phyloP scores from a whole-genome alignment of 1,140 invertebrate species.

The Agrilus planipennis region DNA sequence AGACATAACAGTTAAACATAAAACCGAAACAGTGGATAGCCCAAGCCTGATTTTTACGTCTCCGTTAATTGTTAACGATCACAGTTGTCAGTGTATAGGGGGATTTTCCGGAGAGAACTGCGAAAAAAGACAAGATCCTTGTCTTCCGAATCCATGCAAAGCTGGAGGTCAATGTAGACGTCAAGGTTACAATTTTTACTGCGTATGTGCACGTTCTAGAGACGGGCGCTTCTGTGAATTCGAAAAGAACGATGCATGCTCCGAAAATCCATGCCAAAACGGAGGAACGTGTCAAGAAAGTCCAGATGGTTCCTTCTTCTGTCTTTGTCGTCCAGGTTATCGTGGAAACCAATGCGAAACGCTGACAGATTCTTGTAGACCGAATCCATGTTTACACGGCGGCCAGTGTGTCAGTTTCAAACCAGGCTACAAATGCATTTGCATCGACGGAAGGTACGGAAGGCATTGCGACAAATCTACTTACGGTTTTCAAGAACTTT shows the following conservation, averaged over 20 bases:
- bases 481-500: constrained; percentile 78
- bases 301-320: constrained; percentile 78
- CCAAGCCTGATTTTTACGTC: constrained; percentile 67
- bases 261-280: constrained; percentile 73
- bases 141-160: constrained; percentile 80
- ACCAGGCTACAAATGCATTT: constrained; percentile 78
- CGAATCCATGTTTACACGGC: constrained; percentile 79
- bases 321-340: constrained; percentile 78
- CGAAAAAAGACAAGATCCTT: constrained; percentile 77
- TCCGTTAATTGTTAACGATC: constrained; percentile 63
- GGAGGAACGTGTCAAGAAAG: constrained; percentile 82
- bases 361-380: constrained; percentile 73
- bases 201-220: constrained; percentile 60
- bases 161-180: constrained; percentile 68
- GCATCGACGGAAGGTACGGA: constrained; percentile 77
- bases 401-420: constrained; percentile 72
- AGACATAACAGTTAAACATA: constrained; percentile 53
- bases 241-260: constrained; percentile 71
- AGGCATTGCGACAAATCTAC: constrained; percentile 81
- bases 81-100: constrained; percentile 65
- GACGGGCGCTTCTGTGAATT: constrained; percentile 77
- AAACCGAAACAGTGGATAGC: constrained; percentile 62
- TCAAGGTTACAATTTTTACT: constrained; percentile 70
- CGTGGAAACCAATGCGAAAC: constrained; percentile 79
- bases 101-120: constrained; percentile 69